A percentile compares a stretch with the other conserved stretches of the same genome.
Conservation (phyloP, 2,113 vertebrate species). For the Hypanus sabinus region DNA sequence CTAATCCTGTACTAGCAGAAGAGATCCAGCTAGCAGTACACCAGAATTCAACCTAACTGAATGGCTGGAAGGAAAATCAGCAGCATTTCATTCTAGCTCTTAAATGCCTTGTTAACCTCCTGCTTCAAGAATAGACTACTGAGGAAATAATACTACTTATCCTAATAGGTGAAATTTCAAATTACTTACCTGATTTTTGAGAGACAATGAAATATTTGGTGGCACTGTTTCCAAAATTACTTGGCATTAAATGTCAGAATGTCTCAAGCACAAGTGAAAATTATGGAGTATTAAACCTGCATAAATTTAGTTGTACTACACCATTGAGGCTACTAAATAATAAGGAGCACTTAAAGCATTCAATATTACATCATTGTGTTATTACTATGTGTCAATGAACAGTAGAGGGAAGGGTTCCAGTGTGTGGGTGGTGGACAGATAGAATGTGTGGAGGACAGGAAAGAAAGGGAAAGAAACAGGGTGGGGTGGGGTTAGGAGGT, state of each 20-base stretch:
- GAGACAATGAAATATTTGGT: neutral
- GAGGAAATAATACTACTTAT: neutral
- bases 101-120: neutral
- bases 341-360: neutral
- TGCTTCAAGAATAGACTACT: neutral
- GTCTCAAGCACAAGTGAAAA: neutral
- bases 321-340: neutral
- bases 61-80: neutral
- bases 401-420: too few species aligned
- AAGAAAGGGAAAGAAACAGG: too few species aligned
- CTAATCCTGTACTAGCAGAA: neutral
- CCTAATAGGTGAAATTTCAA: neutral
- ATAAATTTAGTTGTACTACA: neutral
- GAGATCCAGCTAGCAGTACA: neutral
- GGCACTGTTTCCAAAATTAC: neutral
- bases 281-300: neutral
- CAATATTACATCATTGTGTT: neutral
- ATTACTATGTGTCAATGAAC: neutral
- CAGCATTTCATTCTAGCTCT: neutral
- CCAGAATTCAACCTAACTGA: neutral
- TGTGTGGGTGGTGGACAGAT: too few species aligned
- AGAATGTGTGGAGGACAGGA: too few species aligned
- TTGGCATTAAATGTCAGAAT: neutral
- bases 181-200: neutral
- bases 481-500: too few species aligned